phyloP scores from a whole-genome alignment of 1,140 invertebrate species.

The Mycetomoellerius zeteki region DNA sequence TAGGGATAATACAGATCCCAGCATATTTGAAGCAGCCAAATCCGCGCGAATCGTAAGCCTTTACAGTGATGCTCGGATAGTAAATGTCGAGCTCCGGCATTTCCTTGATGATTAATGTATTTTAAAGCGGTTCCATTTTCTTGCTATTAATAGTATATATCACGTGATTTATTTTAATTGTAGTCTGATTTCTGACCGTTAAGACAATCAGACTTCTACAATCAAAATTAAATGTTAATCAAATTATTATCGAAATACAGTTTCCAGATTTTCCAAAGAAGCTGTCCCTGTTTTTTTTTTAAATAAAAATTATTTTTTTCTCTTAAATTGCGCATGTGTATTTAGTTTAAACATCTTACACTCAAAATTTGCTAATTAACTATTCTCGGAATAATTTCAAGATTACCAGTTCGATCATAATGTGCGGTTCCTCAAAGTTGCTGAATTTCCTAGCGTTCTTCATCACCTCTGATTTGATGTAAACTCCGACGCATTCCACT shows the following conservation, averaged over 20 bases:
- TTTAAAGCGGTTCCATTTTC: slow-evolving; percentile 13
- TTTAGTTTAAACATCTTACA: not conserved
- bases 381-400: not conserved
- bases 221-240: not conserved
- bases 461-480: slow-evolving; percentile 88
- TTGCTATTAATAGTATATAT: not conserved
- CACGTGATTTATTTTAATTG: slow-evolving; percentile 13
- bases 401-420: slow-evolving; percentile 85
- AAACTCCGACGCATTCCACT: slow-evolving; percentile 87
- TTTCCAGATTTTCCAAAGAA: not conserved
- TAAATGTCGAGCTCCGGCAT: slow-evolving; percentile 85
- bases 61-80: slow-evolving; percentile 87
- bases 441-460: slow-evolving; percentile 84
- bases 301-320: not conserved
- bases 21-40: slow-evolving; percentile 88
- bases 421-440: slow-evolving; percentile 86
- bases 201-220: not conserved
- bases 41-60: slow-evolving; percentile 88
- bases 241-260: not conserved
- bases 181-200: not conserved
- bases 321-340: not conserved
- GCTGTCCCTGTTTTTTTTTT: not conserved
- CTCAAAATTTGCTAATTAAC: not conserved
- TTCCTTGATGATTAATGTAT: slow-evolving; percentile 80
- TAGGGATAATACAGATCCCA: slow-evolving; percentile 86